Percentiles rank a stretch among this genome's conserved stretches.
Conservation (phyloP, 2,113 vertebrate genomes). For the Tautogolabrus adspersus region DNA sequence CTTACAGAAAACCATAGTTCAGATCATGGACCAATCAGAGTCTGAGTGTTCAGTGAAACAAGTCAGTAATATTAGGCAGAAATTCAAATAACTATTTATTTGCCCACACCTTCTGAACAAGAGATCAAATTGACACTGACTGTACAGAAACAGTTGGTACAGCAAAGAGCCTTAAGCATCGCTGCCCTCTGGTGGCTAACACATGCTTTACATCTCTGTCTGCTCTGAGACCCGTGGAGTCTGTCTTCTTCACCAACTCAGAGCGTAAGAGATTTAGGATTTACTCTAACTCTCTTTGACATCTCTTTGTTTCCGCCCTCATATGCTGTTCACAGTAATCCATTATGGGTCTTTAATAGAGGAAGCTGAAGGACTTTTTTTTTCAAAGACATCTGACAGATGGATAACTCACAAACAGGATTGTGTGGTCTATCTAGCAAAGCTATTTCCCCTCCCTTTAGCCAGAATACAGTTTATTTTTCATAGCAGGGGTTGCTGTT, state of each 20-base stretch:
- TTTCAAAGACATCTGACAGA: slow-evolving; percentile 78
- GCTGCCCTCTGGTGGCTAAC: slow-evolving; percentile 76
- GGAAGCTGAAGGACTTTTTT: slow-evolving; percentile 71
- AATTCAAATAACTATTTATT: too few relatives aligned
- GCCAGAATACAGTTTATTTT: slow-evolving; percentile 81
- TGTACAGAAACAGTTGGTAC: not conserved
- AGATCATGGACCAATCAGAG: too few relatives aligned
- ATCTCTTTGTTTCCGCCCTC: slow-evolving; percentile 78
- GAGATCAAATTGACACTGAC: too few relatives aligned
- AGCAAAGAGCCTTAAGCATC: not conserved
- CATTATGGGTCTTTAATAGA: slow-evolving; percentile 71
- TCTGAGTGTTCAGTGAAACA: too few relatives aligned
- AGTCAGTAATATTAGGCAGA: too few relatives aligned
- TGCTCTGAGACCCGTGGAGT: slow-evolving; percentile 12
- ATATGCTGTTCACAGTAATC: slow-evolving; percentile 36
- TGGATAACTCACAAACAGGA: slow-evolving; percentile 79
- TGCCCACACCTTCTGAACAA: too few relatives aligned
- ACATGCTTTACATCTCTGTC: slow-evolving; percentile 15
- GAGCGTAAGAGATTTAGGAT: slow-evolving; percentile 66
- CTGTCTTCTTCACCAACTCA: slow-evolving; percentile 39
- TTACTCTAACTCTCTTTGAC: slow-evolving; percentile 78
- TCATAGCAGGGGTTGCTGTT: slow-evolving; percentile 72
- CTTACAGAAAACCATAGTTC: too few relatives aligned
- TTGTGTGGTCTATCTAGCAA: slow-evolving; percentile 79
- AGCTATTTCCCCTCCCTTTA: slow-evolving; percentile 80